These are phyloP conservation scores for Ectemnius cavifrons DNA, from an alignment of 2,888 invertebrate species.

Conservation along the genomic window DNA sequence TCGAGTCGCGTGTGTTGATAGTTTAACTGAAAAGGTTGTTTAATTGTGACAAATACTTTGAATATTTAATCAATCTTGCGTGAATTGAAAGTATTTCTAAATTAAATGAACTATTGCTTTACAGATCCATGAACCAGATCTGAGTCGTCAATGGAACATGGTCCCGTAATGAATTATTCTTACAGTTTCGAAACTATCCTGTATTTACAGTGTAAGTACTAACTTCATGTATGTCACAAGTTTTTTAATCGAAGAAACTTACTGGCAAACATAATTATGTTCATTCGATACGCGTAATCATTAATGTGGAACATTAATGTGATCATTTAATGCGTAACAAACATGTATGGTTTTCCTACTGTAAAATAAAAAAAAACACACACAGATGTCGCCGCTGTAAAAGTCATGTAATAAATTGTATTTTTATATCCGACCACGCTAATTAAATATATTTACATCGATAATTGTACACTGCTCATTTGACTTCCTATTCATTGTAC, in stretches of 20 bases:
- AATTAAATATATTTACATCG: background rate
- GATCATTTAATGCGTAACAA: background rate
- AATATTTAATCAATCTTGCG: slow-evolving; percentile 39
- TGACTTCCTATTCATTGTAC: background rate
- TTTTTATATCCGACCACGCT: background rate
- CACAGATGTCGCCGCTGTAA: background rate
- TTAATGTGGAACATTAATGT: too few species aligned
- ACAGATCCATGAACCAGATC: slow-evolving; percentile 63
- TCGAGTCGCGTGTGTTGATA: slow-evolving; percentile 92
- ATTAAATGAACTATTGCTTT: slow-evolving; percentile 28
- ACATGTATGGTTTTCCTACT: background rate
- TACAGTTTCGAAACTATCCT: too few species aligned
- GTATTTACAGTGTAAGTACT: too few species aligned
- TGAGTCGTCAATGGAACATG: slow-evolving; percentile 64
- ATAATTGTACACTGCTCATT: slow-evolving; percentile 13
- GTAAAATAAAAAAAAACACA: background rate
- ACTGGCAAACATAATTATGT: too few species aligned
- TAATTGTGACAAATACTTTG: background rate
- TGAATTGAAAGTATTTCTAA: background rate
- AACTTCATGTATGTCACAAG: too few species aligned
- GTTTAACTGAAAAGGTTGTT: slow-evolving; percentile 86
- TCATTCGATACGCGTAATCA: too few species aligned
- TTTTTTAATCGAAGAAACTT: too few species aligned
- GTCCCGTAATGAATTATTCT: slow-evolving; percentile 48
- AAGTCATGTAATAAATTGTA: background rate